Base-by-base conservation (phyloP, 2,888 invertebrate species). In the Nasonia oneida region DNA sequence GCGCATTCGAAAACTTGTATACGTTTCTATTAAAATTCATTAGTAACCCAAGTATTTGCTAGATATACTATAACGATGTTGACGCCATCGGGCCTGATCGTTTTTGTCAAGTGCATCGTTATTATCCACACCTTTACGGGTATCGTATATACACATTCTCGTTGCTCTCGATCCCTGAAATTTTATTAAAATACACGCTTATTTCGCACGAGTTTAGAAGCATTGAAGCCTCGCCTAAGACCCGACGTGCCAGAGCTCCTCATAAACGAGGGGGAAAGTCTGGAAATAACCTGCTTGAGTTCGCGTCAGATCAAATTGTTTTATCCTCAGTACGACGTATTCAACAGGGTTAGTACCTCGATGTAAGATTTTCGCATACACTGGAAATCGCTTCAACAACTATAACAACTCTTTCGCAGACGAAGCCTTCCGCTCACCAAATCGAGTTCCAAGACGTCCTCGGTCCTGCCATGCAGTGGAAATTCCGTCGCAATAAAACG, bases 401-500 rank as follows among this genome's bases (percentile, higher is more conserved):
- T 1, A 18, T 57, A 3, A 61, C 6, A 57, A 61, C n/a, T 8
- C 1, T 0, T n/a, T 61, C 57, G 3, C 57, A 61, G 57, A 61
- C 23, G 6, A 61, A 61, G 57, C 57, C 57, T 2, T 61, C 57
- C 1, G 23, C 57, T 61, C 57, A 61, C 10, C 57, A 61, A 23
- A 61, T 61, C 15, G 57, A 61, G n/a, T 61, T 61, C 6, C 57
- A 61, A 61, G 57, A 61, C 57, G 57, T 61, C 0, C 4, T n/a
- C 4, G 57, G 57, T n/a, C 57, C 57, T 61, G 57, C 57, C 6
- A 61, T 61, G 57, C 57, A 61, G 6, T 61, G 57, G 57, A 61
- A 61, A 61, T 61, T 61, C n/a, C 57, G 57, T n/a, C 57, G 57
- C n/a, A 61, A 61, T 61, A 61, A 61, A 61, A 61, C 57, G 6